Evolutionary conservation across 2,113 vertebrate genomes (phyloP).

Genomic region (Sinocyclocheilus rhinocerous): DNA sequence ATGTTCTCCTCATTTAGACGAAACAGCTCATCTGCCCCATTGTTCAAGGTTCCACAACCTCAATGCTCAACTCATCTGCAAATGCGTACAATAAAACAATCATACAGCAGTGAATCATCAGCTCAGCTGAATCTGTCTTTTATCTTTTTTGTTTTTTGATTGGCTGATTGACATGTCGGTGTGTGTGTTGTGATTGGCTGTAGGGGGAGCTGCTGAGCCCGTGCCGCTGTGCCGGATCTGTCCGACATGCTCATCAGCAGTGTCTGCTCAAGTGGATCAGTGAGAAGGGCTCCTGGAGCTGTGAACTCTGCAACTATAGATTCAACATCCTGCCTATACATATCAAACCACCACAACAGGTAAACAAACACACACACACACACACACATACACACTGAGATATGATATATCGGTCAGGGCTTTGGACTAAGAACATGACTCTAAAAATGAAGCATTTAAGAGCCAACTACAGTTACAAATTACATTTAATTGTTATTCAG

Average conservation of each 20-base stretch:
- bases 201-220: constrained; percentile 92
- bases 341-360: constrained; percentile 94
- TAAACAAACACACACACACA: constrained; percentile 65
- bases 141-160: not conserved
- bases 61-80: not conserved
- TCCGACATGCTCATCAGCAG: constrained; percentile 90
- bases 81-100: not conserved
- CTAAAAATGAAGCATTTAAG: not conserved
- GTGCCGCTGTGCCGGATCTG: constrained; percentile 91
- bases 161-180: not conserved
- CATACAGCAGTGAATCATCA: not conserved
- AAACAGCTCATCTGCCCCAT: not conserved
- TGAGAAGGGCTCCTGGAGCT: constrained; percentile 93
- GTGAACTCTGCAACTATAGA: constrained; percentile 93
- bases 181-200: constrained; percentile 42
- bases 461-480: not conserved
- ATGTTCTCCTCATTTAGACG: not conserved
- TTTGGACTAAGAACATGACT: not conserved
- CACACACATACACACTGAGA: not conserved
- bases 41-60: not conserved
- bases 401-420: not conserved
- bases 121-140: not conserved
- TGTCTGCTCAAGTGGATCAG: constrained; percentile 97
- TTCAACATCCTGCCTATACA: constrained; percentile 93
- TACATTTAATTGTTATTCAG: not conserved